Conservation (phyloP, 2,888 invertebrate genomes). For the Pelosia muscerda region DNA sequence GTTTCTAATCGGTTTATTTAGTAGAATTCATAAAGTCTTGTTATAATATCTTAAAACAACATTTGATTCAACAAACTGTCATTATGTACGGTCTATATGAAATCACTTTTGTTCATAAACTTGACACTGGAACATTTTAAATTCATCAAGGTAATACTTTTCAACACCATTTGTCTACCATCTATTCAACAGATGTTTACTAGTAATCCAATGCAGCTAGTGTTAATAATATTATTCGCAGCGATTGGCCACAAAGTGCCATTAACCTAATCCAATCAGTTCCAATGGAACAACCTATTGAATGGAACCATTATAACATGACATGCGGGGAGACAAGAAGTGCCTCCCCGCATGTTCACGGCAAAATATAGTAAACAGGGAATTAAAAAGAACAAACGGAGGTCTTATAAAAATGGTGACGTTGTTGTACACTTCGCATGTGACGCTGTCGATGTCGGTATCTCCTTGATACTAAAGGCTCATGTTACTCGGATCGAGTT, state of each 20-base stretch:
- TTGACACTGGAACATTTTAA: not conserved
- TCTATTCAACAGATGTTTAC: not conserved
- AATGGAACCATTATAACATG: constrained; percentile 71
- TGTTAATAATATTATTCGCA: constrained; percentile 82
- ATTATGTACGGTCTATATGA: not conserved
- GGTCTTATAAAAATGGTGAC: constrained; percentile 70
- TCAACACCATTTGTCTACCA: not conserved
- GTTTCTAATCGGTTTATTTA: not conserved
- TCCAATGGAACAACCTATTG: constrained; percentile 77
- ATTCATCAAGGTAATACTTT: not conserved
- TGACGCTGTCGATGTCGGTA: constrained; percentile 71
- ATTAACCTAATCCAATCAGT: constrained; percentile 84
- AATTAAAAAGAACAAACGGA: constrained; percentile 60
- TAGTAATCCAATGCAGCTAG: constrained; percentile 71
- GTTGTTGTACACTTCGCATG: constrained; percentile 65
- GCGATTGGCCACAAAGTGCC: constrained; percentile 83
- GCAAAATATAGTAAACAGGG: constrained; percentile 50
- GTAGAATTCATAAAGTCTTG: not conserved
- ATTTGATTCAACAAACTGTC: not conserved
- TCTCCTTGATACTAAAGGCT: constrained; percentile 82
- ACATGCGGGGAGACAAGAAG: too few species aligned
- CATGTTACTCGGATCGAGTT: constrained; percentile 85
- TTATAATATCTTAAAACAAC: not conserved
- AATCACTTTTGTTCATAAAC: too few species aligned
- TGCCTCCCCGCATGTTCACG: constrained; percentile 56